These are phyloP conservation scores for Microtus pennsylvanicus DNA, from an alignment of 2,113 vertebrate genomes.

Conservation along the genomic window DNA sequence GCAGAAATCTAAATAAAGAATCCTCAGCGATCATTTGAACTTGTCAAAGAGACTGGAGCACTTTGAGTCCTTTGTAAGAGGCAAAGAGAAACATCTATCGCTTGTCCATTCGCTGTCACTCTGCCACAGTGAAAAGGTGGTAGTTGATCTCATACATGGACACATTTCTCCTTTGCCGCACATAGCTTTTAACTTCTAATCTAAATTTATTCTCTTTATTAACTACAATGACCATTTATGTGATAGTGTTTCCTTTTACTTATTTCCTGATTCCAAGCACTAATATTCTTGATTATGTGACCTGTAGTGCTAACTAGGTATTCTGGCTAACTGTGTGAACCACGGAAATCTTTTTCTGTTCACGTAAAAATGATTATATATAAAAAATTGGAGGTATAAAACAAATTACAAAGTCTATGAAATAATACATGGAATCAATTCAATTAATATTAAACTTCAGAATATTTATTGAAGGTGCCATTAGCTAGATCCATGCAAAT, in stretches of 20 bases:
- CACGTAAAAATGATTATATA: slow-evolving; percentile 16
- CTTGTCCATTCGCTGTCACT: neutral
- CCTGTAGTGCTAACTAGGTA: neutral
- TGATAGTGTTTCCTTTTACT: slow-evolving; percentile 30
- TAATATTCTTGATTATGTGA: neutral
- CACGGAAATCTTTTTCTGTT: neutral
- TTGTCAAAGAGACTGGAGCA: neutral
- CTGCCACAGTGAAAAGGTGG: neutral
- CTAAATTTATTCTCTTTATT: slow-evolving; percentile 47
- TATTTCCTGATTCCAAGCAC: slow-evolving; percentile 2
- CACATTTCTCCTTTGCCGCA: slow-evolving; percentile 37
- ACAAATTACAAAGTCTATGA: neutral
- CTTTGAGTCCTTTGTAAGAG: slow-evolving; percentile 20
- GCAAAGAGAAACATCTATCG: neutral
- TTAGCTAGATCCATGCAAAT: slow-evolving; percentile 11
- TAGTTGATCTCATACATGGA: slow-evolving; percentile 42
- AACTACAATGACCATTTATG: neutral
- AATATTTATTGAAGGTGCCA: slow-evolving; percentile 23
- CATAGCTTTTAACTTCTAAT: slow-evolving; percentile 36
- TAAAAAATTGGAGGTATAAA: slow-evolving; percentile 6
- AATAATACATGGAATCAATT: slow-evolving; percentile 47
- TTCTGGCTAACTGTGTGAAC: neutral
- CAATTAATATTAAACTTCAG: slow-evolving; percentile 21
- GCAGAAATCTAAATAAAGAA: neutral
- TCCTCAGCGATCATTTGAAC: slow-evolving; percentile 3